These are phyloP conservation scores for Aelia acuminata DNA, from an alignment of 2,888 invertebrate species.

Conservation along the genomic window DNA sequence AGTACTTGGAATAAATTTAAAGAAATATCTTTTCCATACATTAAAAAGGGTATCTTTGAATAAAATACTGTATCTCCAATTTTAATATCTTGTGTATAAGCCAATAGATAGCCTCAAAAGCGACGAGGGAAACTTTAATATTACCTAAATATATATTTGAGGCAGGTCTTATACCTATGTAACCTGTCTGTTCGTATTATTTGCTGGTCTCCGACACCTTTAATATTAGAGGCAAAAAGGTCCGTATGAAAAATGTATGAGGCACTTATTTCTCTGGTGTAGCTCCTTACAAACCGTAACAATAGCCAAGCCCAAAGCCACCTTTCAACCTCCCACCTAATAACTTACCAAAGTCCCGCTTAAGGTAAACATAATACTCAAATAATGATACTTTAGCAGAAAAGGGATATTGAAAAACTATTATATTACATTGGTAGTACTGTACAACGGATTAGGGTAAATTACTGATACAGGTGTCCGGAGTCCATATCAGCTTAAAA, in stretches of 20 bases:
- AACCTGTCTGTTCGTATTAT: conserved; percentile 14
- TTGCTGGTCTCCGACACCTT: conserved; percentile 37
- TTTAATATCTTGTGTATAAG: not conserved
- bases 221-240: conserved; percentile 26
- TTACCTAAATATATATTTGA: conserved; percentile 12
- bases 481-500: too few relatives aligned
- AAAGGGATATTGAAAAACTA: not conserved
- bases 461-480: too few relatives aligned
- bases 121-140: conserved; percentile 16
- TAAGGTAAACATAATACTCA: not conserved
- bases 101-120: not conserved
- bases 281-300: conserved; percentile 3
- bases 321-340: not conserved
- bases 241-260: conserved; percentile 46
- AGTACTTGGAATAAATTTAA: too few relatives aligned
- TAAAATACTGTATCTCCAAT: not conserved
- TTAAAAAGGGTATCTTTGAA: not conserved
- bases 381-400: not conserved
- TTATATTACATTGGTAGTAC: not conserved
- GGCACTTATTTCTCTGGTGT: conserved; percentile 48
- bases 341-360: not conserved
- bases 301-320: not conserved
- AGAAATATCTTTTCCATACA: not conserved
- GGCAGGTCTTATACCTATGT: conserved; percentile 30
- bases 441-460: too few relatives aligned